Base-by-base conservation (phyloP, 1,140 invertebrate genomes). In the Eurosta solidaginis region DNA sequence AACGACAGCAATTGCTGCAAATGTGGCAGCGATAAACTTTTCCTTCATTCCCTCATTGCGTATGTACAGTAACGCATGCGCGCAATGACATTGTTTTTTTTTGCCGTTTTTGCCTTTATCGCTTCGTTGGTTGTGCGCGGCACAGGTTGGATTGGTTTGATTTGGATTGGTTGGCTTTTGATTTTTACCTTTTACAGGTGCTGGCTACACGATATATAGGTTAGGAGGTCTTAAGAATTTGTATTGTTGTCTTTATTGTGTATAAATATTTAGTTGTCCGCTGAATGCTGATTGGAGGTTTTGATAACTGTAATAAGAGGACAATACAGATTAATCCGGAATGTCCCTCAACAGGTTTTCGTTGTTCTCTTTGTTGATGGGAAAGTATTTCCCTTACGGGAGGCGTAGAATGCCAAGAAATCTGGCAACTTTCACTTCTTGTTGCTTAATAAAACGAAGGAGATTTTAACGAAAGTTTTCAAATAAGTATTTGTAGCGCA, bases 121-220 rank as follows among this genome's bases (percentile, higher is more conserved):
- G 54, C 29, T 33, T 59, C 27, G 25, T n/a, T 59, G 29, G 54
- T 40, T n/a, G 59, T 68, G 59, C 33, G n/a, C n/a, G 59, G 10
- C 59, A 68, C 59, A 40, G 59, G 59, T 68, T 68, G 59, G 36
- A 20, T 68, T 27, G 59, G 59, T 68, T 68, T n/a, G 54, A 63
- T 63, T 22, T 68, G 59, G 59, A 20, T 68, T 36, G 59, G 59
- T 40, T 68, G 36, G 59, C 33, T 68, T 68, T 68, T 68, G 59
- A 68, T 68, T 68, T 68, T 68, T 68, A 68, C 59, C 59, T 68
- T 68, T 68, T 68, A 68, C 59, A 68, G 59, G 59, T 40, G 20
- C 59, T 36, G 33, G n/a, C 59, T 20, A 33, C 59, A 40, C 59
- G 59, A 33, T 40, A 68, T 68, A 68, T 68, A 33, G 59, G 59